Conservation (phyloP, 2,888 invertebrate genomes). For the Tolmerus cingulatus region DNA sequence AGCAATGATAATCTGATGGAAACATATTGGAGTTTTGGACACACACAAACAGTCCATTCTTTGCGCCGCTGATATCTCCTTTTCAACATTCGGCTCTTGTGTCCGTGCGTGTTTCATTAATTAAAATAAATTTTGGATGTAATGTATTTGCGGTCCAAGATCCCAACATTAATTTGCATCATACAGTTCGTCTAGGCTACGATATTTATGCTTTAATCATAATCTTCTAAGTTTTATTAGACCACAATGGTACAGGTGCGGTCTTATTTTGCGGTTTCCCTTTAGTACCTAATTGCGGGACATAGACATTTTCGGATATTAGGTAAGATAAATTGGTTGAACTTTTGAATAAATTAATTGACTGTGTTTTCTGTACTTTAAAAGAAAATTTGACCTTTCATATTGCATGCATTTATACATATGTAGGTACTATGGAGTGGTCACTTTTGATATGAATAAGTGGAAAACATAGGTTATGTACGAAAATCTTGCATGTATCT, state of each 20-base stretch:
- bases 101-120: slow-evolving; percentile 45
- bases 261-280: slow-evolving; percentile 19
- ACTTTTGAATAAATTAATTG: neutral
- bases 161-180: neutral
- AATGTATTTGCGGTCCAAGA: slow-evolving; percentile 46
- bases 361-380: neutral
- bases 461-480: too few relatives aligned
- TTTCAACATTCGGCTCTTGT: slow-evolving; percentile 30
- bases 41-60: slow-evolving; percentile 11
- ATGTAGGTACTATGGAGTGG: too few relatives aligned
- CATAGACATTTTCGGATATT: neutral
- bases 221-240: slow-evolving; percentile 38
- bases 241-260: slow-evolving; percentile 26
- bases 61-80: neutral
- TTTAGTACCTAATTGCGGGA: neutral
- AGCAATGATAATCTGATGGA: slow-evolving; percentile 48
- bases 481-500: too few relatives aligned
- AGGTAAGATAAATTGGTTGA: neutral
- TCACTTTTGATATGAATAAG: too few relatives aligned
- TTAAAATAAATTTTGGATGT: slow-evolving; percentile 47
- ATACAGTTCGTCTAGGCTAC: neutral
- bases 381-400: neutral
- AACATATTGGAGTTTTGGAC: slow-evolving; percentile 45
- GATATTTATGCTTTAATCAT: slow-evolving; percentile 38
- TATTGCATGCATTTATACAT: too few relatives aligned